Evolutionary conservation across 2,797 vertebrate genomes (phyloP).

Genomic region (Danio albolineatus): DNA sequence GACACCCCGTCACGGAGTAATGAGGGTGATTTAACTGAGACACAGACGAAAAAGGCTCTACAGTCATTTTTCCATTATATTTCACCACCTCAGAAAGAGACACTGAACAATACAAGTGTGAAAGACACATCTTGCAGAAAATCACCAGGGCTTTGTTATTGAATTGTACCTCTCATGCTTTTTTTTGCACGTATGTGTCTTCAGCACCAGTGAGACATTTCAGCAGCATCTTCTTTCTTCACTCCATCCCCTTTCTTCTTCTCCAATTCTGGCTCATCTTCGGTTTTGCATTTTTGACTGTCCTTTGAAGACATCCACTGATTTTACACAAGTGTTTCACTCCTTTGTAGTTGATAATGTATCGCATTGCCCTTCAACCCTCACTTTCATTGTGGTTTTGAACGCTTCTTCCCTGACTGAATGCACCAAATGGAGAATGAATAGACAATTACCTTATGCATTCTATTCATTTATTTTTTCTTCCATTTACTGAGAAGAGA

Average conservation of each 20-base stretch:
- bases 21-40: constrained; percentile 20
- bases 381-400: background rate
- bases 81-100: constrained; percentile 9
- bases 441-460: constrained; percentile 1
- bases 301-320: constrained; percentile 8
- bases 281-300: background rate
- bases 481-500: background rate
- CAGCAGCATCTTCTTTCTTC: background rate
- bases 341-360: constrained; percentile 13
- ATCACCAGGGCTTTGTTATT: constrained; percentile 2
- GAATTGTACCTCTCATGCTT: background rate
- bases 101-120: constrained; percentile 9
- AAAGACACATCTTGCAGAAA: constrained; percentile 8
- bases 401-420: background rate
- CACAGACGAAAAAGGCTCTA: background rate
- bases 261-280: background rate
- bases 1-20: background rate
- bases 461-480: background rate
- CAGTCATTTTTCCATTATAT: constrained; percentile 29
- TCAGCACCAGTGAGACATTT: background rate
- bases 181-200: background rate
- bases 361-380: background rate
- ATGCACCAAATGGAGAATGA: background rate
- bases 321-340: background rate
- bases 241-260: background rate